Base-by-base conservation (phyloP, 1,140 invertebrate genomes). In the Portunus trituberculatus region DNA sequence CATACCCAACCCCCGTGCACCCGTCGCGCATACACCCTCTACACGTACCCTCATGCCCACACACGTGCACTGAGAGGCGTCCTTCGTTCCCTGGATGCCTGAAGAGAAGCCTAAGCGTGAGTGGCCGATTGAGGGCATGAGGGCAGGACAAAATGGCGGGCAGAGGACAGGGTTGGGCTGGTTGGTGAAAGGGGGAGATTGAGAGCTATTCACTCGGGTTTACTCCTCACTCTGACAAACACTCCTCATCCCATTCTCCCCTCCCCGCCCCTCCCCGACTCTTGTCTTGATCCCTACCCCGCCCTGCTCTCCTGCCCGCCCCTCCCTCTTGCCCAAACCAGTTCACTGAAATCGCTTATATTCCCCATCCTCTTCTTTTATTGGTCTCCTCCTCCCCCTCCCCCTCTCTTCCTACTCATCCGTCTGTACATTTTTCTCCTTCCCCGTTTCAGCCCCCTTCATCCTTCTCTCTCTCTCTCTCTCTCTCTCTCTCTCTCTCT, bases 141-240 rank as follows among this genome's bases (percentile, higher is more conserved):
- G 83, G 83, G 84, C 12, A 32, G 83, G 28, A 87, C 84, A 87
- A 87, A 87, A 87, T 87, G 84, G 84, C 84, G 29, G 84, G 31
- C 28, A 31, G 28, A 7, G 67, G 25, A 76, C 67, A 76, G 20
- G 67, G 67, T 76, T 76, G 67, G 67, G 67, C n/a, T 76, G 67
- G 0, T 76, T 25, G 25, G 67, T 76, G 20, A 20, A 20, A 76
- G 25, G 67, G 67, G 67, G 20, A 20, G 25, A n/a, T 2, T 25
- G 20, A 76, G 25, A n/a, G 67, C 67, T n/a, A 31, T 45, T 88
- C 32, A 76, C 16, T 10, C 67, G 20, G 39, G 39, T n/a, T n/a
- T 20, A 25, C 25, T 76, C 67, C 6, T 76, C 67, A 20, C 20
- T 20, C 67, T n/a, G 0, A 76, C 25, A 76, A 12, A 25, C 67